These are phyloP conservation scores for Acanthopleura granulata DNA, from an alignment of 2,888 invertebrate genomes.

Conservation along the genomic window DNA sequence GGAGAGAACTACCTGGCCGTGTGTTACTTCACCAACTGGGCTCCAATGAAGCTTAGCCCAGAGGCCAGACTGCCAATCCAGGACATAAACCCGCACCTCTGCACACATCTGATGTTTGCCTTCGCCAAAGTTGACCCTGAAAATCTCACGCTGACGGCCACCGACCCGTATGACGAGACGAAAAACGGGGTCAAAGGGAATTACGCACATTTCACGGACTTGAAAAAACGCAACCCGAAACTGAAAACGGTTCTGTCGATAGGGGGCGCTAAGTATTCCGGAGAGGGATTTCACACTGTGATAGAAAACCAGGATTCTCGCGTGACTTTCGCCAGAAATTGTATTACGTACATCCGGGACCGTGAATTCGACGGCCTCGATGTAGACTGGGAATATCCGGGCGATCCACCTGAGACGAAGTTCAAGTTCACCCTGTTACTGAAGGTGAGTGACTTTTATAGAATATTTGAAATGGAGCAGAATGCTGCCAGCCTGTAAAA, in stretches of 20 bases:
- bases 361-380: constrained; percentile 59
- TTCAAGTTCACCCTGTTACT: constrained; percentile 38
- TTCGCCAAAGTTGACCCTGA: constrained; percentile 98
- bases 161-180: constrained; percentile 27
- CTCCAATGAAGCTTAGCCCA: neutral
- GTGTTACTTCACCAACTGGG: neutral
- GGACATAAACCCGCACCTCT: constrained; percentile 76
- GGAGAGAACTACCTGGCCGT: neutral
- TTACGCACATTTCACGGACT: constrained; percentile 39
- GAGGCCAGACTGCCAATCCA: neutral
- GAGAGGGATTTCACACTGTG: constrained; percentile 36
- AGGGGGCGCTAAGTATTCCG: constrained; percentile 49
- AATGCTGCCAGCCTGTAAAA: no score
- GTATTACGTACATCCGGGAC: constrained; percentile 41
- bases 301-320: constrained; percentile 40
- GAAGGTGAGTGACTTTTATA: constrained; percentile 32
- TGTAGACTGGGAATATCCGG: constrained; percentile 64
- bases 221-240: constrained; percentile 46
- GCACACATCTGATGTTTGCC: constrained; percentile 96
- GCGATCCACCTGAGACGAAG: constrained; percentile 33
- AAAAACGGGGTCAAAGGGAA: constrained; percentile 5
- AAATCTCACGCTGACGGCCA: constrained; percentile 76
- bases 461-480: no score
- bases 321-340: constrained; percentile 42
- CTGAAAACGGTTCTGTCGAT: constrained; percentile 57